phyloP scores from a whole-genome alignment of 2,797 vertebrate genomes.

The Melanotaenia trifasciata region DNA sequence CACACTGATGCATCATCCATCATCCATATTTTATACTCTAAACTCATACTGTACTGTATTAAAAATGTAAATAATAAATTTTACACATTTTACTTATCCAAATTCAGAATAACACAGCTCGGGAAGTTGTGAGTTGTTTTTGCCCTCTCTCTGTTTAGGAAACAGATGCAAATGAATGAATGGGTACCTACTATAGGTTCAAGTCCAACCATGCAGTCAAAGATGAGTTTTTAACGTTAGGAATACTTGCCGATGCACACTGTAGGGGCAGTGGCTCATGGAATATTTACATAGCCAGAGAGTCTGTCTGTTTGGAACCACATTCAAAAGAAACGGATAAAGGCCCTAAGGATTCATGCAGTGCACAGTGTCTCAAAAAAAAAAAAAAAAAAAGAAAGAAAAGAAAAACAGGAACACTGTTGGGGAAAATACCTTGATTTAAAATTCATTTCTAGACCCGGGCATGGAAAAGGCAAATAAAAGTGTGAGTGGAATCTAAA shows the following conservation, averaged over 20 bases:
- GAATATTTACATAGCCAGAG: constrained; percentile 81
- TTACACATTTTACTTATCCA: background rate
- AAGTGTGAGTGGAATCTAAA: constrained; percentile 78
- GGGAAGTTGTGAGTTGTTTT: background rate
- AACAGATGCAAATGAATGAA: background rate
- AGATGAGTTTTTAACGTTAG: constrained; percentile 57
- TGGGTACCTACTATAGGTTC: constrained; percentile 3
- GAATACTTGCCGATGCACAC: constrained; percentile 67
- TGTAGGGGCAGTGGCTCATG: constrained; percentile 69
- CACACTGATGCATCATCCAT: constrained; percentile 25
- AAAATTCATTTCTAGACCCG: constrained; percentile 82
- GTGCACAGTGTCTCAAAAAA: constrained; percentile 75
- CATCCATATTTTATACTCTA: constrained; percentile 22
- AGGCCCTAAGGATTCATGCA: constrained; percentile 80
- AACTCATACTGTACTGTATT: background rate
- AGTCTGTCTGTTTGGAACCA: constrained; percentile 74
- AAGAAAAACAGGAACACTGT: constrained; percentile 64
- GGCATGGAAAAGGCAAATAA: constrained; percentile 76
- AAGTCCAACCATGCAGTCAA: constrained; percentile 25
- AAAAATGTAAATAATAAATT: background rate
- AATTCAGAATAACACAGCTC: background rate
- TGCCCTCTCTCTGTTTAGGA: background rate
- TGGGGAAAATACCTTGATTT: constrained; percentile 82
- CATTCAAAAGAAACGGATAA: constrained; percentile 82
- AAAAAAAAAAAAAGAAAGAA: constrained; percentile 44